Base-by-base conservation (phyloP, 35 echinoderm and acorn worm genomes). In the Chiridota heheva region DNA sequence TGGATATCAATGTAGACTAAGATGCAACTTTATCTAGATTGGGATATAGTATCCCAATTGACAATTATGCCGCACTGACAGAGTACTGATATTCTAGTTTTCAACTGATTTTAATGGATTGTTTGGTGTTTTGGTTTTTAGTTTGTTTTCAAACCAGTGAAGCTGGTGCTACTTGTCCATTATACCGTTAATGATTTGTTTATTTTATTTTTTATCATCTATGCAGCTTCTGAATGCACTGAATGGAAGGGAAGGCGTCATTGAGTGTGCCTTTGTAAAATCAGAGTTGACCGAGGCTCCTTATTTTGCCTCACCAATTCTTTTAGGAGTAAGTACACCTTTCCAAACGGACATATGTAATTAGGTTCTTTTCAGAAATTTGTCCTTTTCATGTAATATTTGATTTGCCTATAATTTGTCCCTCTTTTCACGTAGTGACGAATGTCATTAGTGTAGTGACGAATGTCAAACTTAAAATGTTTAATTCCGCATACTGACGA, bases 231-330 rank as follows among this genome's bases (percentile, higher is more conserved):
- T 96, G 10, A 63, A 76, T 25, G 92, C 92, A 46, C 40, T 96
- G 67, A 84, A 82, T 44, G 92, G 92, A 16, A 83, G 77, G 62
- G 42, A 67, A 64, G 92, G 87, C n/a, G 70, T 96, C 22, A 70
- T 96, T 31, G 87, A 96, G 53, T 96, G 92, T 36, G 88, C 87
- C 24, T 96, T 77, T 42, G 88, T 96, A 47, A 82, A 87, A 69
- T 96, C 92, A n/a, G 92, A 96, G 24, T 16, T 90, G 26, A 96
- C 92, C 17, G 88, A 96, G 56, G 67, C 92, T 60, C 2, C 73
- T 1, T 96, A 90, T 53, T 96, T 96, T 77, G 87, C 92, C 42
- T 77, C 77, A 30, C 92, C 87, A 7, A 31, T 96, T 36, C 77
- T 90, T 12, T 66, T 96, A 58, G 92, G 92, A 45, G 92, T 96